Evolutionary conservation across 2,113 vertebrate genomes (phyloP), one percentile per base, ranked within the genome.

Genomic region (Rostratula benghalensis): DNA sequence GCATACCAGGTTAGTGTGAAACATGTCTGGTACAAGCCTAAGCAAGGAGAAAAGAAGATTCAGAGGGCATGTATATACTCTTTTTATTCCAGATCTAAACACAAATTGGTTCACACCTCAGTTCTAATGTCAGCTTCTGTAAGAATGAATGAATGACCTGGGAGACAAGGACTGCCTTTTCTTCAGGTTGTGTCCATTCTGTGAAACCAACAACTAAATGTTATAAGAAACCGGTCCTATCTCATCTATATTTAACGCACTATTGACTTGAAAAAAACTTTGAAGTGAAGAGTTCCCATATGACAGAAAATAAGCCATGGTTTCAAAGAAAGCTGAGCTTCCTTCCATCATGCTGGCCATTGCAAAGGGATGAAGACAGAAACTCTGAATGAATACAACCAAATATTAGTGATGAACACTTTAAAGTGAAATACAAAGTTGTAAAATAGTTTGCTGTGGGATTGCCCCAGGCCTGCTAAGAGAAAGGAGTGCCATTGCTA

Each of bases 11-110:
- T 41, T 31, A 70, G 27, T 11, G 20, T 43, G 39, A 81, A 91
- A 67, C 56, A 39, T 10, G 64, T 23, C 63, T 89, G n/a, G 64
- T 75, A 83, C 83, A 86, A 90, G 90, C 64, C 90, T 74, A 80
- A 88, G 43, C 79, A 86, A 86, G 48, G 39, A 83, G 33, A 74
- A 65, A 77, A 54, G 25, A 83, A 20, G 51, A 86, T 77, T 75
- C 60, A 48, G 51, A 75, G 19, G 27, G 27, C 22, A 70, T 11
- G 61, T 3, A 1, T 53, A 54, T 28, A 41, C 31, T 46, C 65
- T 71, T 33, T 8, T 64, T 16, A 28, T 85, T 87, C 74, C 78
- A 85, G n/a, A 54, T 41, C 63, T 54, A 63, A 83, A 68, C 46
- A 65, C 24, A 69, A 64, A 53, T 11, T 45, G 7, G 7, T 65